Base-by-base conservation (phyloP, 2,888 invertebrate species). In the Drosophila formosana region DNA sequence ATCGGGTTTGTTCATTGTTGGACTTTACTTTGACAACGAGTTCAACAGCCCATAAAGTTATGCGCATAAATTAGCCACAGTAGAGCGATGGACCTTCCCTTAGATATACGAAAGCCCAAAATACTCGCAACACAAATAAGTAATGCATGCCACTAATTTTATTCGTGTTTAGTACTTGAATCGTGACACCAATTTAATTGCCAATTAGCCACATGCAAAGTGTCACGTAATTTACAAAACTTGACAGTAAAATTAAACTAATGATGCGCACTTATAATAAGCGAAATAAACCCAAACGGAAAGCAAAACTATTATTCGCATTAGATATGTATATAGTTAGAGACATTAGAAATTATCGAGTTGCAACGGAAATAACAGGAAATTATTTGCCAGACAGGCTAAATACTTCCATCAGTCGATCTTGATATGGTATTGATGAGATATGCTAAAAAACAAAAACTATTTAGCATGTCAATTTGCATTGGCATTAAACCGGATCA, bases 31-130 rank as follows among this genome's bases (percentile, higher is more conserved):
- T 66, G 71, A 25, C 47, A 43, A 18, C 28, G 45, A 72, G 84
- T 84, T 85, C 82, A 82, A 76, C 79, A 80, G 66, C 68, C 84
- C 72, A 73, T 55, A 61, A 82, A 87, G 66, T 66, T 82, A 80
- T 84, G 84, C 77, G 80, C 84, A 87, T 87, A 64, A 57, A 62
- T 72, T 76, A 28, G 28, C 6, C 25, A 45, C n/a, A n/a, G 37
- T 37, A n/a, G 62, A 9, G 23, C 13, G 58, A 39, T 28, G 49
- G 41, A 75, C 67, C 66, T 60, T 61, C 26, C 45, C 39, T 41
- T 3, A 30, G 8, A 41, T 58, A 60, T 39, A 28, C 23, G 4
- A 46, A 32, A 4, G 4, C n/a, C n/a, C 30, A 32, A 50, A 6
- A n/a, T 34, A 39, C 28, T 13, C 41, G 11, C 28, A 11, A 11